phyloP scores from a whole-genome alignment of 2,113 vertebrate species.

The Lophius piscatorius region DNA sequence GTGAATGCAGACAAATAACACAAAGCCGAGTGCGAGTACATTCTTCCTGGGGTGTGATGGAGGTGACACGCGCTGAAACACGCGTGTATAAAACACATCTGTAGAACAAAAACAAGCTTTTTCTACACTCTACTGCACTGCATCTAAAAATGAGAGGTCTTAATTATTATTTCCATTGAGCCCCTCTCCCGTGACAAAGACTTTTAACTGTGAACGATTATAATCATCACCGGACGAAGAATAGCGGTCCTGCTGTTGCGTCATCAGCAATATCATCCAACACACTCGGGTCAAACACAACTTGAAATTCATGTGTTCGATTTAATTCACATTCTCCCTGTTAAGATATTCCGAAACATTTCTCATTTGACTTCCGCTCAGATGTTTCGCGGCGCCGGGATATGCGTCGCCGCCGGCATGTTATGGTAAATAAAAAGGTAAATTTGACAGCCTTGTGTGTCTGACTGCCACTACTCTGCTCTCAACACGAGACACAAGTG shows the following conservation, averaged over 20 bases:
- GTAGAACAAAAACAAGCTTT: slow-evolving; percentile 53
- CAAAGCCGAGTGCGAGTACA: slow-evolving; percentile 30
- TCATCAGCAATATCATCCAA: slow-evolving; percentile 72
- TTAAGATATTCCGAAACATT: slow-evolving; percentile 62
- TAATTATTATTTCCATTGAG: slow-evolving; percentile 81
- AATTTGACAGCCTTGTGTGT: slow-evolving; percentile 48
- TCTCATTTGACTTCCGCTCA: slow-evolving; percentile 64
- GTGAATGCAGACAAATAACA: slow-evolving; percentile 16
- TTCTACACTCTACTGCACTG: slow-evolving; percentile 54
- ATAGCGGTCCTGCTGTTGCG: slow-evolving; percentile 73
- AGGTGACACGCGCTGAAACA: slow-evolving; percentile 21
- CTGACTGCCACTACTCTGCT: slow-evolving; percentile 30
- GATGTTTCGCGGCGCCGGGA: slow-evolving; percentile 52
- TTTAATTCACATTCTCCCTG: slow-evolving; percentile 45
- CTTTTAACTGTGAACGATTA: slow-evolving; percentile 77
- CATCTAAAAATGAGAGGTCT: slow-evolving; percentile 72
- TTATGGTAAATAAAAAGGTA: slow-evolving; percentile 60
- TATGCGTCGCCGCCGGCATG: slow-evolving; percentile 46
- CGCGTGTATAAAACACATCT: slow-evolving; percentile 57
- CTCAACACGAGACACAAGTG: slow-evolving; percentile 12
- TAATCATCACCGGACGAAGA: slow-evolving; percentile 76
- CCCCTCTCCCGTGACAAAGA: slow-evolving; percentile 74
- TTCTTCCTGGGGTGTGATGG: slow-evolving; percentile 2
- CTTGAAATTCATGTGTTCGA: slow-evolving; percentile 71
- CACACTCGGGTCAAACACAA: slow-evolving; percentile 74